Evolutionary conservation across 2,888 invertebrate genomes (phyloP).

Genomic region (Theretra japonica): DNA sequence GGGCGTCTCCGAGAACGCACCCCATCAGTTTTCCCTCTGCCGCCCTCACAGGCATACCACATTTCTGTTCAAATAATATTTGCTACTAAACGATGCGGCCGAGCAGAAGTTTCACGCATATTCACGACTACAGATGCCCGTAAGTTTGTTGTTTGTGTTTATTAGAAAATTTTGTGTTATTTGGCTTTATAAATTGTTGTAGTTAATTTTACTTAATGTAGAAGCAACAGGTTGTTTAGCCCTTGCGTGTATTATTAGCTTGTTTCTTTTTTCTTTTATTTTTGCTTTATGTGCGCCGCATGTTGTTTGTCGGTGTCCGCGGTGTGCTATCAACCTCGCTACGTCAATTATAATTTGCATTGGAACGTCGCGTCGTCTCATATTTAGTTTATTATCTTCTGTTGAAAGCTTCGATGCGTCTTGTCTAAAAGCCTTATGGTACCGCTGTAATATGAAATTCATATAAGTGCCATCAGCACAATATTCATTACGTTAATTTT

Average conservation of each 20-base stretch:
- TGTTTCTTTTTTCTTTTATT: not conserved
- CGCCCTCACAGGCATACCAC: slow-evolving; percentile 45
- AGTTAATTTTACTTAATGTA: not conserved
- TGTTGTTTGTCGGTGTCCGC: not conserved
- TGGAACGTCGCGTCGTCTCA: not conserved
- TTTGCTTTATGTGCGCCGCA: not conserved
- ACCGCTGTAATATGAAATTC: not conserved
- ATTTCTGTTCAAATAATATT: slow-evolving; percentile 31
- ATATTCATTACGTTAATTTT: no score
- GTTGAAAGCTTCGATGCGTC: not conserved
- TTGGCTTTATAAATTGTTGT: not conserved
- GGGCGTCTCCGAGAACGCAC: slow-evolving; percentile 32
- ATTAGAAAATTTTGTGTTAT: not conserved
- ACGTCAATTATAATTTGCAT: not conserved
- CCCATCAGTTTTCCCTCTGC: slow-evolving; percentile 46
- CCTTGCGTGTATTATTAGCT: not conserved
- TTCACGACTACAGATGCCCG: slow-evolving; percentile 62
- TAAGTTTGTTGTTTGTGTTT: slow-evolving; percentile 48
- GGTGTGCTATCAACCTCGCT: not conserved
- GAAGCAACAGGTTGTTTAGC: slow-evolving; percentile 16
- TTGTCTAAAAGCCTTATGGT: not conserved
- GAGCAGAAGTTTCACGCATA: slow-evolving; percentile 52
- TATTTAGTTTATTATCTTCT: not conserved
- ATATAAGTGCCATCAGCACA: no score
- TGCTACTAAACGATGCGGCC: slow-evolving; percentile 41